Conservation (phyloP, 2,888 invertebrate genomes). For the Cheilosia soror region DNA sequence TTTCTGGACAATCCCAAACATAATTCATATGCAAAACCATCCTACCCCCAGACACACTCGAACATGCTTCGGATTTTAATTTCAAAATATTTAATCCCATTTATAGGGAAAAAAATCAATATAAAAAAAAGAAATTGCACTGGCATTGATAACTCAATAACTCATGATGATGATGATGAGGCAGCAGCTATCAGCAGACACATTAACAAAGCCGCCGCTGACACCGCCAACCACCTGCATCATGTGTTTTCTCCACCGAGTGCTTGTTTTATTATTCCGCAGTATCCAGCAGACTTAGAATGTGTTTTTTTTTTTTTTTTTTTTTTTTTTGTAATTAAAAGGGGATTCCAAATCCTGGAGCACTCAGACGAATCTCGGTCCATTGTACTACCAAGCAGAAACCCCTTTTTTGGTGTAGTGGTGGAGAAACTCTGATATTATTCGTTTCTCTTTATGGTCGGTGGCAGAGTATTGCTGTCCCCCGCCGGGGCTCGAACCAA, state of each 20-base stretch:
- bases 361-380: too few relatives aligned
- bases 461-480: too few relatives aligned
- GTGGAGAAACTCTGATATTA: too few relatives aligned
- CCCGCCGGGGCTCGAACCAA: too few relatives aligned
- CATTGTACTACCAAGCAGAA: too few relatives aligned
- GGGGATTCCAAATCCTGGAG: too few relatives aligned
- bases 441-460: too few relatives aligned
- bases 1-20: background rate
- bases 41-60: background rate
- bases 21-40: background rate
- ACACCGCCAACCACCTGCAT: conserved; percentile 45
- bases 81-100: background rate
- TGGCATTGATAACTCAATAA: conserved; percentile 65
- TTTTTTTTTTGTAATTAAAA: too few relatives aligned
- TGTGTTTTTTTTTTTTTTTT: too few relatives aligned
- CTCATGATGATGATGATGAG: conserved; percentile 12
- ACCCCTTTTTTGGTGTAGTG: too few relatives aligned
- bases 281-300: conserved; percentile 32
- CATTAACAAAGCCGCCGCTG: conserved; percentile 22
- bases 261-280: conserved; percentile 36
- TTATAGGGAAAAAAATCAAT: conserved; percentile 27
- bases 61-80: conserved; percentile 21
- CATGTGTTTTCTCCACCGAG: conserved; percentile 26
- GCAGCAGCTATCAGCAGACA: conserved; percentile 32
- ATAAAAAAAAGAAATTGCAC: background rate